These are phyloP conservation scores for Rhorus exstirpatorius DNA, from an alignment of 2,888 invertebrate genomes.

Conservation along the genomic window DNA sequence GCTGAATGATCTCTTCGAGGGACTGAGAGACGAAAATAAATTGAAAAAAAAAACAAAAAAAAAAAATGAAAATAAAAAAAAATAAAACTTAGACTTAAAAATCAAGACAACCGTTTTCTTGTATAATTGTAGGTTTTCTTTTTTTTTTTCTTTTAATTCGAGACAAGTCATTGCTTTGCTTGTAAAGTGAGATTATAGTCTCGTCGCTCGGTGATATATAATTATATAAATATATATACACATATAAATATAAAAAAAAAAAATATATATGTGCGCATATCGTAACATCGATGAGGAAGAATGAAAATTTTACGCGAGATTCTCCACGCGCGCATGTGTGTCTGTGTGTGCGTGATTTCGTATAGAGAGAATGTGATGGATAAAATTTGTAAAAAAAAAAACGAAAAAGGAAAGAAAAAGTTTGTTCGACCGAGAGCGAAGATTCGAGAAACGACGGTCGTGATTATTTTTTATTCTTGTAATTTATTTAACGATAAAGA, in stretches of 20 bases:
- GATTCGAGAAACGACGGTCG: slow-evolving; percentile 54
- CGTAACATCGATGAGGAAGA: slow-evolving; percentile 36
- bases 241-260: no score
- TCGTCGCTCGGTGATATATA: slow-evolving; percentile 55
- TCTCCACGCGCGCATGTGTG: slow-evolving; percentile 8
- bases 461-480: slow-evolving; percentile 69
- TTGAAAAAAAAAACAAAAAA: slow-evolving; percentile 62
- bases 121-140: slow-evolving; percentile 65
- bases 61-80: slow-evolving; percentile 41
- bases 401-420: slow-evolving; percentile 25
- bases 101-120: slow-evolving; percentile 65
- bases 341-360: slow-evolving; percentile 39
- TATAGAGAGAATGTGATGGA: slow-evolving; percentile 24
- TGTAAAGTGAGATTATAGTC: slow-evolving; percentile 53
- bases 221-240: slow-evolving; percentile 32
- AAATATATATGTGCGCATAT: slow-evolving; percentile 28
- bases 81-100: slow-evolving; percentile 59
- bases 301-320: slow-evolving; percentile 30
- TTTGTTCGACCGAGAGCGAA: slow-evolving; percentile 41
- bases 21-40: slow-evolving; percentile 72
- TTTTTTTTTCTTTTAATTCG: slow-evolving; percentile 65
- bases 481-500: slow-evolving; percentile 70
- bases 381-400: slow-evolving; percentile 17
- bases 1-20: slow-evolving; percentile 81
- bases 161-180: slow-evolving; percentile 62